Conservation (phyloP, 2,797 vertebrate species). For the Podarcis lilfordi region DNA sequence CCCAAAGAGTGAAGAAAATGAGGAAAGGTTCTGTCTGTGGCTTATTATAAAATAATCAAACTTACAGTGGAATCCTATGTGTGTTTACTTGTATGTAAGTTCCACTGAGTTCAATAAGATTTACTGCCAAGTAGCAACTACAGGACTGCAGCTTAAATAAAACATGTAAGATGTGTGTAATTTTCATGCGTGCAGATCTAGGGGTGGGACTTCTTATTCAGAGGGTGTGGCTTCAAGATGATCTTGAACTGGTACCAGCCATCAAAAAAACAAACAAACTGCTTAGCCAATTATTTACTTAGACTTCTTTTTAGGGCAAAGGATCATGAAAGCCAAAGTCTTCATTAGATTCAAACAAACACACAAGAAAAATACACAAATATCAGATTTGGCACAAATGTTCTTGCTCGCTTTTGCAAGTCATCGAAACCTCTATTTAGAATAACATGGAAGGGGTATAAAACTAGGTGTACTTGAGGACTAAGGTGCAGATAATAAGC, state of each 20-base stretch:
- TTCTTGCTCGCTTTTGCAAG: not conserved
- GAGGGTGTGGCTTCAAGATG: not conserved
- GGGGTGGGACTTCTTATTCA: not conserved
- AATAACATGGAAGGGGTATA: not conserved
- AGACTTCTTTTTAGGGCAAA: not conserved
- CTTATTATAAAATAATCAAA: not conserved
- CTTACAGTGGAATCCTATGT: no score
- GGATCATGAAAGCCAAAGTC: not conserved
- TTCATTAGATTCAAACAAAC: not conserved
- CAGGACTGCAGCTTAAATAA: not conserved
- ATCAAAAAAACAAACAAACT: no score
- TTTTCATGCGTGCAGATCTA: not conserved
- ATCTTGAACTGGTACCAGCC: not conserved
- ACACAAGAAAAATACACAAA: no score
- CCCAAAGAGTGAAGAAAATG: not conserved
- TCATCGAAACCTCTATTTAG: constrained; percentile 9
- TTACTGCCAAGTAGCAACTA: no score
- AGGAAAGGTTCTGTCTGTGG: not conserved
- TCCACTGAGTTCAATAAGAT: no score
- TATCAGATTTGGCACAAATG: not conserved
- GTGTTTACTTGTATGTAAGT: not conserved
- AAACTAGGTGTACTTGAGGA: not conserved
- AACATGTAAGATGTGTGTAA: not conserved
- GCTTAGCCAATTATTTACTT: not conserved
- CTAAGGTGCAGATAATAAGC: not conserved